A percentile compares a stretch with the other conserved stretches of the same genome.
Evolutionary conservation across 2,113 vertebrate species (phyloP).

Genomic region (Mastomys natalensis): DNA sequence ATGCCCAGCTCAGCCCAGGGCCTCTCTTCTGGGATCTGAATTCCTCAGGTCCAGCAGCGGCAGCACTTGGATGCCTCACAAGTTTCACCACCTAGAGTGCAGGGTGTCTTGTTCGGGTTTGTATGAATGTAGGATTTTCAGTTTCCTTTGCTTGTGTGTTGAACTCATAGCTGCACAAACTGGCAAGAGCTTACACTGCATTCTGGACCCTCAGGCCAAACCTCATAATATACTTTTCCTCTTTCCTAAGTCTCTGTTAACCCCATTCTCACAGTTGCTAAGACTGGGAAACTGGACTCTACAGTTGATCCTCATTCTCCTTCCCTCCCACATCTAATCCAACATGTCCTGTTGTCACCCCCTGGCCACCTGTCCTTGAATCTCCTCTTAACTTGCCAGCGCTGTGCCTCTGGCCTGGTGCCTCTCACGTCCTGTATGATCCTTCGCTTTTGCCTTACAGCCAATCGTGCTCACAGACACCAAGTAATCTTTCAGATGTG

Average conservation of each 20-base stretch:
- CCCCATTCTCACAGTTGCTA: background rate
- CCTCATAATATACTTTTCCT: too few species aligned
- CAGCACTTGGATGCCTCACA: background rate
- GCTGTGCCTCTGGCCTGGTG: background rate
- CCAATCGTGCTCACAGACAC: background rate
- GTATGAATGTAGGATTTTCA: background rate
- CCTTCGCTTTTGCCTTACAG: background rate
- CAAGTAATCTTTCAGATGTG: background rate
- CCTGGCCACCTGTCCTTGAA: background rate
- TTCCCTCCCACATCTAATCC: background rate
- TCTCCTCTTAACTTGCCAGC: background rate
- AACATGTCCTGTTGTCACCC: background rate
- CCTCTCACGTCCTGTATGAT: fast-evolving
- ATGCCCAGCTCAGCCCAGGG: fast-evolving
- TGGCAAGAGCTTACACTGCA: background rate
- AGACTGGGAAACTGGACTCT: background rate
- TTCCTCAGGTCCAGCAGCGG: too few species aligned
- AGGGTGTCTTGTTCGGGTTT: background rate
- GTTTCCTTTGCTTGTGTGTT: background rate
- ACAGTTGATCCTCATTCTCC: background rate
- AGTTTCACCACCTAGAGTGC: background rate
- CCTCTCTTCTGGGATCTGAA: background rate
- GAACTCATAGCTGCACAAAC: background rate
- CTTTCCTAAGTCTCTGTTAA: background rate
- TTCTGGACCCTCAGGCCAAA: background rate